A percentile compares a stretch with the other conserved stretches of the same genome.
These are phyloP conservation scores for Vicugna pacos DNA, from an alignment of 2,113 vertebrate species.

Conservation along the genomic window DNA sequence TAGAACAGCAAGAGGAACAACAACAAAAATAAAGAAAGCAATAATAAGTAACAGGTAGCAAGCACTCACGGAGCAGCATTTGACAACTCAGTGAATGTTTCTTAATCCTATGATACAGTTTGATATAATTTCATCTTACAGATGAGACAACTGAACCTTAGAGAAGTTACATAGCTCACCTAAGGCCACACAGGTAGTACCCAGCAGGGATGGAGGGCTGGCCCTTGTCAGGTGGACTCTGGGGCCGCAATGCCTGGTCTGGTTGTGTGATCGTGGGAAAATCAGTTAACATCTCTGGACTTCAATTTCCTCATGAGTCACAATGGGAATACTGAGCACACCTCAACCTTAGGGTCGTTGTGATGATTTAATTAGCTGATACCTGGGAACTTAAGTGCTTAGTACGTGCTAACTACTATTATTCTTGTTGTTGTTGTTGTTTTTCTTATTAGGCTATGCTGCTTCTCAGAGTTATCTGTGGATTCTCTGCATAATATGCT, in stretches of 20 bases:
- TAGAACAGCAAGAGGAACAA: neutral
- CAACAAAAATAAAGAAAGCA: neutral
- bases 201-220: neutral
- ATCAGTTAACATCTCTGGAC: neutral
- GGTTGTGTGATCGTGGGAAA: neutral
- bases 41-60: neutral
- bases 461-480: neutral
- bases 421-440: neutral
- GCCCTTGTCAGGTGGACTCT: neutral
- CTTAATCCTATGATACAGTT: neutral
- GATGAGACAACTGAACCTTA: neutral
- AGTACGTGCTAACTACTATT: neutral
- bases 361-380: neutral
- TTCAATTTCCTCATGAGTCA: neutral
- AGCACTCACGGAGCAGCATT: neutral
- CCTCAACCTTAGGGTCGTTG: neutral
- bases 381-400: neutral
- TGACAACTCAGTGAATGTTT: neutral
- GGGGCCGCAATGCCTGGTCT: neutral
- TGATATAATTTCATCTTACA: neutral
- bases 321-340: neutral
- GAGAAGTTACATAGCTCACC: neutral
- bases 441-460: neutral
- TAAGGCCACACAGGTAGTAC: neutral
- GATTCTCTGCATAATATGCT: neutral